These are phyloP conservation scores for Stichodactyla helianthus DNA, from an alignment of 64 coral and sea anemone species.

Conservation along the genomic window DNA sequence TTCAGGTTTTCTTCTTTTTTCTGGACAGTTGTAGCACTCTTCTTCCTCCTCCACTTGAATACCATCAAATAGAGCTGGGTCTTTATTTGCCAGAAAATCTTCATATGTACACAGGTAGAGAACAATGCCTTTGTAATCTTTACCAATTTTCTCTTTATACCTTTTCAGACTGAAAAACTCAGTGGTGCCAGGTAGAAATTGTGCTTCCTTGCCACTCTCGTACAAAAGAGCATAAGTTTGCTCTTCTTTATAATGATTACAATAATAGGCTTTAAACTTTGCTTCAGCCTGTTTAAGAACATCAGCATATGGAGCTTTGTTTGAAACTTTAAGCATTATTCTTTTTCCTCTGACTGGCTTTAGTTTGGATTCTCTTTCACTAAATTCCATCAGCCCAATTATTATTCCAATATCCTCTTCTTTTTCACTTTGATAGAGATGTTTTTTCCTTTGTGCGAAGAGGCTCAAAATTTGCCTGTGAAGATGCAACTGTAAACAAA, in stretches of 20 bases:
- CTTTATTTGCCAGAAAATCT: neutral
- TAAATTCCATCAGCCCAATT: slow-evolving; percentile 48
- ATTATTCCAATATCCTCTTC: slow-evolving; percentile 1
- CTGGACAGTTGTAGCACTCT: neutral
- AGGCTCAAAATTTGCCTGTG: no score
- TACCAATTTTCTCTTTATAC: slow-evolving; percentile 60
- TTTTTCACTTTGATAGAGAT: slow-evolving; percentile 22
- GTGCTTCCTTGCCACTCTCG: slow-evolving; percentile 50
- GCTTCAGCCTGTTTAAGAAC: slow-evolving; percentile 23
- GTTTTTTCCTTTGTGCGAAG: no score
- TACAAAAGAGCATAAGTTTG: slow-evolving; percentile 60
- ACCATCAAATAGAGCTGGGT: neutral
- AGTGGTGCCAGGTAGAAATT: slow-evolving; percentile 47
- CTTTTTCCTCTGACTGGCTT: slow-evolving; percentile 56
- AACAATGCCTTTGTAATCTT: slow-evolving; percentile 61
- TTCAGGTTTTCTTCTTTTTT: neutral
- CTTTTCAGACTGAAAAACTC: slow-evolving; percentile 48
- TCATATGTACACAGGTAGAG: slow-evolving; percentile 55
- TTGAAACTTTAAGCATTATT: slow-evolving; percentile 35
- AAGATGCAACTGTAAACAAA: no score
- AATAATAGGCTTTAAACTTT: slow-evolving; percentile 37
- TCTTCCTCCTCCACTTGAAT: neutral
- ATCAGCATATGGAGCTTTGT: slow-evolving; percentile 23
- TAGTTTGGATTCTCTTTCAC: slow-evolving; percentile 23
- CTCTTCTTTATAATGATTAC: slow-evolving; percentile 50